Evolutionary conservation across 1,140 invertebrate genomes (phyloP).

Genomic region (Drosophila azteca): DNA sequence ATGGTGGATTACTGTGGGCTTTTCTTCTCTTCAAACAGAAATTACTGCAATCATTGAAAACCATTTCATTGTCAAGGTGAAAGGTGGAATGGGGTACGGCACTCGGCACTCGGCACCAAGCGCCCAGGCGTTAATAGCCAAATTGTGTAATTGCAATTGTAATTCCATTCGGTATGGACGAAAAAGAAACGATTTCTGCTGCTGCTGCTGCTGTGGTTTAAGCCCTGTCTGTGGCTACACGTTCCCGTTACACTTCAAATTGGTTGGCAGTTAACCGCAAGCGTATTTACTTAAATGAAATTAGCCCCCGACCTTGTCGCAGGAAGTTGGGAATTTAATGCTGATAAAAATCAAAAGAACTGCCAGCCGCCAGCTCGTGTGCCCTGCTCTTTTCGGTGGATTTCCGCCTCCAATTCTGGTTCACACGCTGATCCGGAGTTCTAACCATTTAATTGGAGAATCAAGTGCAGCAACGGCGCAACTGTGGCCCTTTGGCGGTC

Average conservation of each 20-base stretch:
- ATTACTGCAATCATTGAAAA: conserved; percentile 72
- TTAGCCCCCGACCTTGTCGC: conserved; percentile 70
- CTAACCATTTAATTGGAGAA: conserved; percentile 73
- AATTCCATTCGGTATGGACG: conserved; percentile 17
- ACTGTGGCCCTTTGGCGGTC: conserved; percentile 49
- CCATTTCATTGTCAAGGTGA: conserved; percentile 79
- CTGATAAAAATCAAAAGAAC: conserved; percentile 69
- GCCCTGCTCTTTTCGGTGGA: conserved; percentile 22
- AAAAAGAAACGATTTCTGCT: conserved; percentile 1
- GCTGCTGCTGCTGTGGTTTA: neutral
- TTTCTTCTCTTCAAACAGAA: conserved; percentile 19
- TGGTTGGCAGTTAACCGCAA: conserved; percentile 59
- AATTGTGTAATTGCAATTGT: conserved; percentile 75
- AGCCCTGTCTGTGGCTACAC: conserved; percentile 16
- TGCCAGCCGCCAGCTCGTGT: conserved; percentile 23
- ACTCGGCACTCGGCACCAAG: neutral
- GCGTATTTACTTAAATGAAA: conserved; percentile 75
- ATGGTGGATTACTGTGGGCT: neutral
- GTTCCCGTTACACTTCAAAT: conserved; percentile 72
- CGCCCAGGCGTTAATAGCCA: conserved; percentile 70
- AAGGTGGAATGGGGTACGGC: conserved; percentile 8
- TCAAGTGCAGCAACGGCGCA: conserved; percentile 69
- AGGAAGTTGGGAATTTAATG: conserved; percentile 67
- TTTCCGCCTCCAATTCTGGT: conserved; percentile 44
- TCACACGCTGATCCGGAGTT: conserved; percentile 59